Evolutionary conservation across 2,888 invertebrate genomes (phyloP).

Genomic region (Drosophila setosimentum): DNA sequence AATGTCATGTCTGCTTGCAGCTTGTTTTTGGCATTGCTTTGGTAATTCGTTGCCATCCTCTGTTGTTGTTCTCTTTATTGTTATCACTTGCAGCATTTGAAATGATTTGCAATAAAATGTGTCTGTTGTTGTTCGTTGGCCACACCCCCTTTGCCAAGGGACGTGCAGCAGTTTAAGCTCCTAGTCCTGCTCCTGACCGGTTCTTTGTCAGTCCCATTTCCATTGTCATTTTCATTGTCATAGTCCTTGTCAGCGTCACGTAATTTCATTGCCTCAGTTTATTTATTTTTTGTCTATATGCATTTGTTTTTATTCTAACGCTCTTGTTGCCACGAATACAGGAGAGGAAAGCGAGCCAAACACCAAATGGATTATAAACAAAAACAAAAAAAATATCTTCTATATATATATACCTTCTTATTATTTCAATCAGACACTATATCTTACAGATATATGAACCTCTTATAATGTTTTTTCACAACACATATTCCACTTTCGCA

Average conservation of each 20-base stretch:
- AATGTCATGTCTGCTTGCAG: conserved; percentile 67
- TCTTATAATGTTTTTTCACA: neutral
- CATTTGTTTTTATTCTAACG: conserved; percentile 43
- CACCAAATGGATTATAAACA: neutral
- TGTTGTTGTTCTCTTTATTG: conserved; percentile 44
- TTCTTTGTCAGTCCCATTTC: conserved; percentile 22
- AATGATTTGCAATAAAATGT: conserved; percentile 82
- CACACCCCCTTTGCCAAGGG: conserved; percentile 79
- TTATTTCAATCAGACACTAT: neutral
- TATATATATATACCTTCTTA: neutral
- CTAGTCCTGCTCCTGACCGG: conserved; percentile 35
- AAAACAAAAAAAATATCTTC: neutral
- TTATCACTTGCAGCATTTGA: conserved; percentile 81
- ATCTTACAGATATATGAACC: neutral
- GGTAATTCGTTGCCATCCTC: conserved; percentile 17
- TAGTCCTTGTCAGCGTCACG: conserved; percentile 69
- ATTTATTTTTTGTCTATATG: conserved; percentile 47
- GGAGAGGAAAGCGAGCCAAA: conserved; percentile 15
- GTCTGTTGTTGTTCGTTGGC: conserved; percentile 72
- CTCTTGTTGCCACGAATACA: conserved; percentile 14
- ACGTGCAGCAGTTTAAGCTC: conserved; percentile 59
- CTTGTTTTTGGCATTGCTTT: conserved; percentile 34
- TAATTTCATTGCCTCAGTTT: conserved; percentile 74
- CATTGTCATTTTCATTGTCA: conserved; percentile 50
- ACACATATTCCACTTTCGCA: neutral